Percentiles rank a stretch among this genome's conserved stretches.
These are phyloP conservation scores for Phalacrocorax pelagicus DNA, from an alignment of 2,113 vertebrate genomes.

Conservation along the genomic window DNA sequence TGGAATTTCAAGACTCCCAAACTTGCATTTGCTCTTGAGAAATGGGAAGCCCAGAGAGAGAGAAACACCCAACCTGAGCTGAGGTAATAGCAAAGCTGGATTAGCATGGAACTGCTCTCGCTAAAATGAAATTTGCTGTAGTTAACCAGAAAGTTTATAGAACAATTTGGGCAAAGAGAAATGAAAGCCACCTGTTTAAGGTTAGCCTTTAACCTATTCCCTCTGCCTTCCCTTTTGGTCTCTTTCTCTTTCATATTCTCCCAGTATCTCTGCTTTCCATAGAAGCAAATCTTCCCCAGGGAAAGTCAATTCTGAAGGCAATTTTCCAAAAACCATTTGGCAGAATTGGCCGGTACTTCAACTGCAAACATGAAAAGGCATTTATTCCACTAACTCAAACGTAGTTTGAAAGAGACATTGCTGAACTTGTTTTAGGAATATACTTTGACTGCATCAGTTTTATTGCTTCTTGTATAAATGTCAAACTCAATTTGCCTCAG, in stretches of 20 bases:
- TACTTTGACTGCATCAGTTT: constrained; percentile 66
- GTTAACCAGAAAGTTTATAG: constrained; percentile 53
- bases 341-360: constrained; percentile 67
- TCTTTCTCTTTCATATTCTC: constrained; percentile 56
- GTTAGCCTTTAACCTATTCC: constrained; percentile 62
- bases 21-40: background rate
- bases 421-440: constrained; percentile 74
- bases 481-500: constrained; percentile 66
- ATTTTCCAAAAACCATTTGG: constrained; percentile 76
- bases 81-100: constrained; percentile 21
- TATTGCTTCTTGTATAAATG: constrained; percentile 71
- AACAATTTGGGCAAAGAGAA: constrained; percentile 62
- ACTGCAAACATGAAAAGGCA: constrained; percentile 73
- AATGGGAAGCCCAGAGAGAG: background rate
- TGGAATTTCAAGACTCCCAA: background rate
- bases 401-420: constrained; percentile 69
- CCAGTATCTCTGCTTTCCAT: constrained; percentile 65
- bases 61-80: background rate
- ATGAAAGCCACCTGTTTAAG: constrained; percentile 65
- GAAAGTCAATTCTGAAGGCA: constrained; percentile 73
- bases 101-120: constrained; percentile 11
- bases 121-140: constrained; percentile 35
- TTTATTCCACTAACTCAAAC: constrained; percentile 75
- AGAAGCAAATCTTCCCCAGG: constrained; percentile 70
- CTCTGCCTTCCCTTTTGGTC: constrained; percentile 54